phyloP scores from a whole-genome alignment of 2,888 invertebrate species.

The Parnassius orleans region DNA sequence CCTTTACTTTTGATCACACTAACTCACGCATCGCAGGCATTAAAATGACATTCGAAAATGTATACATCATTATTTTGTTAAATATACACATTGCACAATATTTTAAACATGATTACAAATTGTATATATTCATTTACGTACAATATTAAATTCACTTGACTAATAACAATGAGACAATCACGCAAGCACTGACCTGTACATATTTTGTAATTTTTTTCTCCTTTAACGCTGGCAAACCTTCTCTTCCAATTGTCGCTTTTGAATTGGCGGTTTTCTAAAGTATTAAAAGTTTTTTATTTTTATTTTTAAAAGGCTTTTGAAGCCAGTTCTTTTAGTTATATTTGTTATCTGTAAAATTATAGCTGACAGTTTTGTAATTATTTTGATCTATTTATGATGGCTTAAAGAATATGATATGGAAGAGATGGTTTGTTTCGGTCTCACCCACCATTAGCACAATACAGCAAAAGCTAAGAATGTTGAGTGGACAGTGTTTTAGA shows the following conservation, averaged over 20 bases:
- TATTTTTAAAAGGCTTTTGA: too few relatives aligned
- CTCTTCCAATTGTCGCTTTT: conserved; percentile 4
- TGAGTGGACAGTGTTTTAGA: conserved; percentile 70
- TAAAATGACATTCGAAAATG: conserved; percentile 14
- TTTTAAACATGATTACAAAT: conserved; percentile 3
- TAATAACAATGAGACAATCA: not conserved
- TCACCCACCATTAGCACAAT: conserved; percentile 21
- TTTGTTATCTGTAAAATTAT: too few relatives aligned
- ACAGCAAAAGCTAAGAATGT: conserved; percentile 66
- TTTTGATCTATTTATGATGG: too few relatives aligned
- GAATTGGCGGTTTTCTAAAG: too few relatives aligned
- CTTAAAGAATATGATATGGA: not conserved
- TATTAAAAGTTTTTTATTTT: too few relatives aligned
- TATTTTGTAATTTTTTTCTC: conserved; percentile 2
- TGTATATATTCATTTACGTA: conserved; percentile 10
- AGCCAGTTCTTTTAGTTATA: too few relatives aligned
- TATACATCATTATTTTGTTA: not conserved
- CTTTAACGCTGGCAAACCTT: conserved; percentile 12
- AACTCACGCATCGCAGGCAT: conserved; percentile 33
- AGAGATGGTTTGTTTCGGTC: conserved; percentile 21
- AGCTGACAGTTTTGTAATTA: too few relatives aligned
- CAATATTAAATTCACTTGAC: conserved; percentile 3
- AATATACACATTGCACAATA: conserved; percentile 7
- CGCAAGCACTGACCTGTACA: not conserved
- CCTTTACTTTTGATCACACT: conserved; percentile 39